phyloP scores from a whole-genome alignment of 1,140 invertebrate genomes.

The Hesperophylax magnus region DNA sequence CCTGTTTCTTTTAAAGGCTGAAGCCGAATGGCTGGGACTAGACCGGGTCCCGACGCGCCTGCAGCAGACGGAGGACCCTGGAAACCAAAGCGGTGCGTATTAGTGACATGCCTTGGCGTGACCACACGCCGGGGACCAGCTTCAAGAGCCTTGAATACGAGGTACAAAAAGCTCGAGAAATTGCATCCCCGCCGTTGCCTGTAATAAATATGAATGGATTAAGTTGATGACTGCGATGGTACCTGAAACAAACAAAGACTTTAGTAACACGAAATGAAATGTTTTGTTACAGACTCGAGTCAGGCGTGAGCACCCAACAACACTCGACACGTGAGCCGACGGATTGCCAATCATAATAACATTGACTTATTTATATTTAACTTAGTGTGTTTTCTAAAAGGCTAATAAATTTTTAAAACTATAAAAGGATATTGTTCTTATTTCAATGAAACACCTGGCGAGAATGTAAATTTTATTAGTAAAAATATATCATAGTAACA shows the following conservation, averaged over 20 bases:
- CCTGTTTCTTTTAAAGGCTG: constrained; percentile 65
- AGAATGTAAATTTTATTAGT: constrained; percentile 42
- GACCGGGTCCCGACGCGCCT: constrained; percentile 71
- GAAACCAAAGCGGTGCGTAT: constrained; percentile 70
- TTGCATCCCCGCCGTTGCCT: constrained; percentile 22
- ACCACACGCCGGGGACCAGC: constrained; percentile 24
- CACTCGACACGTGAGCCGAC: not conserved
- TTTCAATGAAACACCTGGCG: constrained; percentile 28
- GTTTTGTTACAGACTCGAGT: constrained; percentile 47
- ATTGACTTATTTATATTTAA: constrained; percentile 26
- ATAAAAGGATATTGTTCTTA: constrained; percentile 17
- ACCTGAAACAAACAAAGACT: constrained; percentile 48
- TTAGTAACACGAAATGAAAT: constrained; percentile 39
- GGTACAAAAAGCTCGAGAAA: constrained; percentile 8
- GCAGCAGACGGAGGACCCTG: constrained; percentile 70
- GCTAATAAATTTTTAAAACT: constrained; percentile 39
- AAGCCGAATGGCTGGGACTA: constrained; percentile 71
- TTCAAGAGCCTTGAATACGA: constrained; percentile 11
- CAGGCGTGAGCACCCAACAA: constrained; percentile 26
- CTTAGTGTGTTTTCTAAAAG: constrained; percentile 22
- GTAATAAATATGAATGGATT: constrained; percentile 41
- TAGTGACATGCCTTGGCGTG: constrained; percentile 57
- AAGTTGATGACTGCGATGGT: constrained; percentile 9
- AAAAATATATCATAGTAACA: constrained; percentile 39
- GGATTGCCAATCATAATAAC: constrained; percentile 10